Conservation (phyloP, 2,797 vertebrate species). For the Meriones psammophilus region DNA sequence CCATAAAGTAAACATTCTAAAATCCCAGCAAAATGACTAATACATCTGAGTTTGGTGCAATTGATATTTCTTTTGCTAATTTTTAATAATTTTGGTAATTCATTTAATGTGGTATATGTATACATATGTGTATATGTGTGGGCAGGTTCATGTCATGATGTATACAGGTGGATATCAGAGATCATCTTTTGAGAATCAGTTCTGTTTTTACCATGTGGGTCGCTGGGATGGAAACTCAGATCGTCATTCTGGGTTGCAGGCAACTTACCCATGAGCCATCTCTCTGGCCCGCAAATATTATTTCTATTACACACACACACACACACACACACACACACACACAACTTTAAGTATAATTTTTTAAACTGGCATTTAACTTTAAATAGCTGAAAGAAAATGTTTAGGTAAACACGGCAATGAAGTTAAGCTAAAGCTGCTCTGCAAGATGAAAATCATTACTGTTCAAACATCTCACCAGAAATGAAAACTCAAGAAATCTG, state of each 20-base stretch:
- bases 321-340: neutral
- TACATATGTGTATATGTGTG: neutral
- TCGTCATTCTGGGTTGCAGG: neutral
- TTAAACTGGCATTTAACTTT: conserved; percentile 38
- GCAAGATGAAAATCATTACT: conserved; percentile 12
- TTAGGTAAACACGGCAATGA: conserved; percentile 21
- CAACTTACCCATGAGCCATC: neutral
- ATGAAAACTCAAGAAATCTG: conserved; percentile 58
- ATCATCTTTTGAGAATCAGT: neutral
- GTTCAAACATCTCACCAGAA: conserved; percentile 51
- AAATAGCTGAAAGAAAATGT: conserved; percentile 28
- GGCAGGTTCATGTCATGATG: neutral
- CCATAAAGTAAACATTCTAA: conserved; percentile 33
- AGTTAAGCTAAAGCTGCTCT: neutral
- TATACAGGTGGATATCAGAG: neutral
- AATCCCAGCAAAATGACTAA: neutral
- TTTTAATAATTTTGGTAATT: neutral
- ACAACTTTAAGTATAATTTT: conserved; percentile 30
- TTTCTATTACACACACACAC: neutral
- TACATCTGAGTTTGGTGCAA: neutral
- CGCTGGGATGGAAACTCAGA: neutral
- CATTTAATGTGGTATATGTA: neutral
- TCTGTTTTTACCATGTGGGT: neutral
- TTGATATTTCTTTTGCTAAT: neutral
- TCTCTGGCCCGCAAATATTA: neutral